Percentiles rank a stretch among this genome's conserved stretches.
These are phyloP conservation scores for Pseudois nayaur DNA, from an alignment of 2,113 vertebrate genomes.

Conservation along the genomic window DNA sequence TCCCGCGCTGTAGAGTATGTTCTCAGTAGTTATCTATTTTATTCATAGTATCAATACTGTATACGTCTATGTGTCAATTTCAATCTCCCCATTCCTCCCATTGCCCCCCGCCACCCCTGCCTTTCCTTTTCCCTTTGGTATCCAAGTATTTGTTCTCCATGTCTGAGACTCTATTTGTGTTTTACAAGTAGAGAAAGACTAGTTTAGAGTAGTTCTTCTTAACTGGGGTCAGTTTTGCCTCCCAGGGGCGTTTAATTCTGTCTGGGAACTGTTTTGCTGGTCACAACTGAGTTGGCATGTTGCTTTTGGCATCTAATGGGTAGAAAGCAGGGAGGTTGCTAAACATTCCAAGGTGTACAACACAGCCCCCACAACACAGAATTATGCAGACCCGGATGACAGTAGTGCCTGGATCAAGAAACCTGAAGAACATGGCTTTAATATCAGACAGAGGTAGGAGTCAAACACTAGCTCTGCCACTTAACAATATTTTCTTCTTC, in stretches of 20 bases:
- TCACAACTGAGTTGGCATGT: neutral
- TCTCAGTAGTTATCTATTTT: neutral
- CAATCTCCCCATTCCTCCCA: neutral
- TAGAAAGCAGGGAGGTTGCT: neutral
- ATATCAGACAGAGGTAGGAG: neutral
- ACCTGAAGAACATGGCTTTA: neutral
- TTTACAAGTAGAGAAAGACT: neutral
- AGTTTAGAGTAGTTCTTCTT: neutral
- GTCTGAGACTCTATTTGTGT: neutral
- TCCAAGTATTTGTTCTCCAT: neutral
- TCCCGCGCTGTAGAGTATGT: neutral
- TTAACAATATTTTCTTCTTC: neutral
- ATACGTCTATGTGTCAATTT: neutral
- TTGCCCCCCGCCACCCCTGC: accelerated
- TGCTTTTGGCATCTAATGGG: neutral
- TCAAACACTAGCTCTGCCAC: neutral
- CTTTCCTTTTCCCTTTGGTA: neutral
- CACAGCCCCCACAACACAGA: neutral
- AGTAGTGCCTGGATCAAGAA: neutral
- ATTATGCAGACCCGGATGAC: no score
- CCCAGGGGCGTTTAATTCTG: no score
- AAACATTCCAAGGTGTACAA: neutral
- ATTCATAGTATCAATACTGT: neutral
- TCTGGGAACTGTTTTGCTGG: neutral
- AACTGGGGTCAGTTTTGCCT: neutral